These are phyloP conservation scores for Hylaeus volcanicus DNA, from an alignment of 1,140 invertebrate species.

Conservation along the genomic window DNA sequence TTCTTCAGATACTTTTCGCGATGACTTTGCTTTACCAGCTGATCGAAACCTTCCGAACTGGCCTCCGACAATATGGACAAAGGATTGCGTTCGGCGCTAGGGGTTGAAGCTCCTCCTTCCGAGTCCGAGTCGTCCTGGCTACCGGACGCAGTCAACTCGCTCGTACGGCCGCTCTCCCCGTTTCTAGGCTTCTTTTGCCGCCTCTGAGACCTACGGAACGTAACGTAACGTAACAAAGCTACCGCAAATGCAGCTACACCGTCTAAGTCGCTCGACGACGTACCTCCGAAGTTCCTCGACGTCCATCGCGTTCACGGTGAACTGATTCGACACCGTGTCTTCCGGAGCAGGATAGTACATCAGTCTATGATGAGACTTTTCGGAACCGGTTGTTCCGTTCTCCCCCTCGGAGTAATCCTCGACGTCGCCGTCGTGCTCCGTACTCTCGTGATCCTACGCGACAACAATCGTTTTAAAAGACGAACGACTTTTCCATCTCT, in stretches of 20 bases:
- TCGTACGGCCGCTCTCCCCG: conserved; percentile 78
- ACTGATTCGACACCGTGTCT: conserved; percentile 85
- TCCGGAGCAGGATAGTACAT: conserved; percentile 81
- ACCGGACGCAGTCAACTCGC: conserved; percentile 83
- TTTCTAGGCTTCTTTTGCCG: conserved; percentile 84
- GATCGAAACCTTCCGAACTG: conserved; percentile 89
- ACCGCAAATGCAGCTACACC: not conserved
- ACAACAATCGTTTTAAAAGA: not conserved
- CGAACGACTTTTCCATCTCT: too few relatives aligned
- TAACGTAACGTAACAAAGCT: not conserved
- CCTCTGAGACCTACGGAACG: conserved; percentile 84
- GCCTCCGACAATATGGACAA: conserved; percentile 83
- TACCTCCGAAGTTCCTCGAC: conserved; percentile 87
- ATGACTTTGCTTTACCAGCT: conserved; percentile 81
- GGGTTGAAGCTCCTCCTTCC: conserved; percentile 84
- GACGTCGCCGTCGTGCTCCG: conserved; percentile 92
- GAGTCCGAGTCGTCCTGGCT: conserved; percentile 86
- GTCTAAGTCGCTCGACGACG: not conserved
- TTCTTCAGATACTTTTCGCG: conserved; percentile 89
- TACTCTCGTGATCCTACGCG: conserved; percentile 86
- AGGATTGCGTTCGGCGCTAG: conserved; percentile 80
- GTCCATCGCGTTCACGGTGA: conserved; percentile 93
- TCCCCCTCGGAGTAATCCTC: conserved; percentile 93
- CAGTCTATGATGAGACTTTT: conserved; percentile 82
- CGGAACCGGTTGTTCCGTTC: conserved; percentile 86